Evolutionary conservation across 2,888 invertebrate genomes (phyloP).

Genomic region (Catocala fraxini): DNA sequence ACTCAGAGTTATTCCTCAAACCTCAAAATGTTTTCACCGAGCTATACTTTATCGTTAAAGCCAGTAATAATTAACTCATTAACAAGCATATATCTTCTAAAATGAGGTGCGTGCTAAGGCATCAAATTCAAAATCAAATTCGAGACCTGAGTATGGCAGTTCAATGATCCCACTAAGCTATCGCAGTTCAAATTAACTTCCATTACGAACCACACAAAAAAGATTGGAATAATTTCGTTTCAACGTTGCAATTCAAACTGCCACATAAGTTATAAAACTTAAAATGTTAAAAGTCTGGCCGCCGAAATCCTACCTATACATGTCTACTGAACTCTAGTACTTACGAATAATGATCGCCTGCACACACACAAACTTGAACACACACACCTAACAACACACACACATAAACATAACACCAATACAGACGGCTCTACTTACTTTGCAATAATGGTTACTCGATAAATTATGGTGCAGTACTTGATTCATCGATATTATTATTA

Average conservation of each 20-base stretch:
- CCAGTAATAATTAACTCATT: too few species aligned
- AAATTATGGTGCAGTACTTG: constrained; percentile 43
- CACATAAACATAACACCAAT: constrained; percentile 21
- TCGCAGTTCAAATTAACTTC: too few species aligned
- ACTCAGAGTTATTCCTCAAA: too few species aligned
- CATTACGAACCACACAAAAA: too few species aligned
- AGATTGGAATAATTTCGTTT: background rate
- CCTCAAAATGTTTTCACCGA: too few species aligned
- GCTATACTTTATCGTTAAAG: too few species aligned
- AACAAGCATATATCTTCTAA: too few species aligned
- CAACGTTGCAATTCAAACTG: constrained; percentile 10
- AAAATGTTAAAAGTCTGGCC: constrained; percentile 27
- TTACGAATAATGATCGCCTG: constrained; percentile 77
- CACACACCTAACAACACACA: constrained; percentile 35
- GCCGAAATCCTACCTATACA: constrained; percentile 48
- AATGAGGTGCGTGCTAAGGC: too few species aligned
- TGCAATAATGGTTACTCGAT: constrained; percentile 41
- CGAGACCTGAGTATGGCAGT: too few species aligned
- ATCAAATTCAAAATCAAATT: too few species aligned
- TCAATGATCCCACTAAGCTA: too few species aligned
- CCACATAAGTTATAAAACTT: constrained; percentile 36
- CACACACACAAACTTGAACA: constrained; percentile 50
- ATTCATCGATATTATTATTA: background rate
- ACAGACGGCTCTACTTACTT: constrained; percentile 21
- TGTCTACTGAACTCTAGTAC: constrained; percentile 78